Base-by-base conservation (phyloP, 1,140 invertebrate genomes). In the Amyelois transitella region DNA sequence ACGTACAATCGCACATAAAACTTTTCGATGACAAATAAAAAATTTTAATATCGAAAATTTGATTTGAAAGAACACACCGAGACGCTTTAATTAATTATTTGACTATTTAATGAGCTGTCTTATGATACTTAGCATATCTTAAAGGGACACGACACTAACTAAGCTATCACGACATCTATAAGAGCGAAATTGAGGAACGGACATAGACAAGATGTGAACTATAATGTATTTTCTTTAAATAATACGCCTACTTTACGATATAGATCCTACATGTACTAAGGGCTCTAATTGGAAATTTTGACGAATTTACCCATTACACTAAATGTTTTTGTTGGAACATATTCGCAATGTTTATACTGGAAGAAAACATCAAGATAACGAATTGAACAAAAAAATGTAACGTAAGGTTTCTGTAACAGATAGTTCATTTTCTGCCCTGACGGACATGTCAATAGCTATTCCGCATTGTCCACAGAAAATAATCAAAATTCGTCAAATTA, bases 141-240 rank as follows among this genome's bases (percentile, higher is more conserved):
- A 71, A 70, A 75, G 67, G 77, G 75, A 82, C 77, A 87, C 81
- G 76, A 87, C 84, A 81, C 63, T 73, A 47, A 84, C 81, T 87
- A 87, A 66, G 58, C 84, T 85, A 85, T 77, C 76, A 87, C 84
- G 81, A 87, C 81, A 87, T 67, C 80, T 83, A 86, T 81, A 84
- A 85, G 80, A 84, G 76, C 60, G 84, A 87, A 87, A 83, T 81
- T 66, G 81, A 85, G 76, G 77, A 84, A 87, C 81, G 81, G 81
- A 85, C 79, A 84, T 82, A 84, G 79, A 82, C 62, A 74, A 83
- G 78, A 78, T 58, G 73, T 79, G 69, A 81, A 70, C 76, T 55
- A 50, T 78, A 78, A 75, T 80, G 69, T 77, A 66, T 22, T 71
- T 62, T 75, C 68, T 68, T 52, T 66, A 77, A 74, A 74, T 64